Base-by-base conservation (phyloP, 2,113 vertebrate genomes). In the Pardalotus punctatus region DNA sequence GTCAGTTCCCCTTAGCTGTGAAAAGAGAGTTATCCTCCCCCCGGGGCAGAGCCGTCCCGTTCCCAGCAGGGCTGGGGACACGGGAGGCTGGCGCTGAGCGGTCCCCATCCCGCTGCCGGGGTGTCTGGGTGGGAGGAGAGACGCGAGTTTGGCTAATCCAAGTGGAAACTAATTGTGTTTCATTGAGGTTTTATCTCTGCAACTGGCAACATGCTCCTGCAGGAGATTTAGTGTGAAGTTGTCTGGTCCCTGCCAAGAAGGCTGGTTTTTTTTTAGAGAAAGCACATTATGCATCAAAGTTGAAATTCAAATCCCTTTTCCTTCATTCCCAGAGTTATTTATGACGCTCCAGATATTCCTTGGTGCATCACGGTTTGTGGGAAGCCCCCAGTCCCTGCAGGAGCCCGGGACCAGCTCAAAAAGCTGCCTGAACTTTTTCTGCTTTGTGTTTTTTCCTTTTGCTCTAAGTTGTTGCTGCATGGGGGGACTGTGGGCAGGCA, bases 141-240 rank as follows among this genome's bases (percentile, higher is more conserved):
- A 71, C 21, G 67, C 7, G 4, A 47, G 56, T 93, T 93, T 43
- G 71, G 77, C 56, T 90, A 86, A 94, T 85, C 80, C 81, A 14
- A 80, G 79, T 77, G 87, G 76, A 71, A 95, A 65, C 53, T 91
- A 87, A 93, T 90, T 71, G 86, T 73, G 78, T 96, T 96, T 96
- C 95, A 93, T 90, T 93, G 93, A 93, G 94, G 73, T 88, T 95
- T 96, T 97, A 89, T 92, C 94, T 94, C 50, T 40, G 90, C 71
- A 79, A 87, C 91, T 92, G 86, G 93, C 92, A 96, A 73, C 24
- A 16, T 3, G 14, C 87, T 96, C 66, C 93, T 97, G 82, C 92
- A 90, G 82, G 81, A 96, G 91, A 91, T 95, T 96, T 88, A 88
- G 91, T 88, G 91, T 81, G 88, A 94, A 96, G 83, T 92, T 45